Base-by-base conservation (phyloP, 1,140 invertebrate genomes). In the Armadillidium nasatum region DNA sequence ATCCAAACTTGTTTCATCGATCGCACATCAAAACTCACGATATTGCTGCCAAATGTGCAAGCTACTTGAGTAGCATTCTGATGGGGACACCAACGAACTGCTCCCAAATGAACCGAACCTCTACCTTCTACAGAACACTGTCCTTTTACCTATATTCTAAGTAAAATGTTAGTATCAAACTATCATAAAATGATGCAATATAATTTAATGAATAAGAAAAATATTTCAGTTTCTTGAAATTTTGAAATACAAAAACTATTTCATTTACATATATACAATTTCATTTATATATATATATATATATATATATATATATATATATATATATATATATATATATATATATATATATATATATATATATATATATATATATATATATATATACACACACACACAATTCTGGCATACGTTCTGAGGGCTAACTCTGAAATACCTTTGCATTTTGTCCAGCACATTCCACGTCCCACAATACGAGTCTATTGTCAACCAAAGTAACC, bases 71-170 rank as follows among this genome's bases (percentile, higher is more conserved):
- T 90, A 69, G 91, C 91, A 81, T 92, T 92, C 83, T 96, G 93
- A 83, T 96, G 95, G 33, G 95, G 94, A 85, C 95, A 95, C 95
- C 95, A 98, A 84, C 94, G 92, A 0, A 94, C 94, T 79, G 71
- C 67, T 6, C 77, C 78, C 22, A 77, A 19, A 50, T 72, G 73
- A 0, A 76, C 69, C 68, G 71, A 73, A 11, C 79, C 69, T 21
- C 70, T 74, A 44, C 75, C 70, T 72, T 77, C 75, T 23, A 77
- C 74, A 22, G 67, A 75, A 13, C 69, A 70, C 60, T 76, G 67
- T 44, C 74, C 46, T 21, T 71, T 73, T 76, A 84, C 88, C 86
- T 78, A 87, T 88, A 71, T 92, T 87, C 11, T 88, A 85, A 83
- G n/a, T n/a, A n/a, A n/a, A n/a, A n/a, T n/a, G n/a, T n/a, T n/a